Evolutionary conservation across 2,113 vertebrate genomes (phyloP), one percentile per base, ranked within the genome.

Genomic region (Leptodactylus fuscus): DNA sequence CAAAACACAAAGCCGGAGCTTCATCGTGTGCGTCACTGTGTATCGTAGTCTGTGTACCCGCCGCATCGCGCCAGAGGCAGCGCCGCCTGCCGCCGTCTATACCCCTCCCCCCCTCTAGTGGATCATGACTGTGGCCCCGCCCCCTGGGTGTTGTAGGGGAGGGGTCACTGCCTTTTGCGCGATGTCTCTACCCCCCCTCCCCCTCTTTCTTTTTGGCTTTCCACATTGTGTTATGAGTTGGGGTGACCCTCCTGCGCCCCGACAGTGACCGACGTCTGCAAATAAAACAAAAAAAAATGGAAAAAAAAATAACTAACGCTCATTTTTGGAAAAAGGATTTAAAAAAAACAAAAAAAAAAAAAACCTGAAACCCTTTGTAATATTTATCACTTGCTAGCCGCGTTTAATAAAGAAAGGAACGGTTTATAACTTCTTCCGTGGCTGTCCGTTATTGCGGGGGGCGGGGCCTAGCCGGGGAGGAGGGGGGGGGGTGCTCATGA

Each of bases 391-490:
- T 97, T 96, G 95, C 96, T 96, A 97, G 96, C 95, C 97, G 96
- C 96, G 96, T 97, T 97, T 97, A 97, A 97, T 97, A 97, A 97
- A 97, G 96, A 96, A 96, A 96, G 95, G 96, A 97, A 96, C 95
- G 94, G 95, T 97, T 97, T 97, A 95, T 95, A 93, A 90, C 87
- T 87, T 87, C 53, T 55, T 27, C 69, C 24, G n/a, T 10, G 29
- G 29, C 87, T 73, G 87, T 90, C 87, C 85, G 88, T 85, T 80
- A 84, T 86, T 49, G 13, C 76, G 38, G 38, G 85, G 69, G 29
- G 0, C 11, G 16, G 22, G 69, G 36, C 10, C 24, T 13, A 11
- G 5, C 48, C 6, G 46, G 2, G 18, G 49, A n/a, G n/a, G n/a
- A n/a, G n/a, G n/a, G n/a, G n/a, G n/a, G n/a, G n/a, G n/a, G n/a